These are phyloP conservation scores for Trissolcus brochymenae DNA, from an alignment of 2,888 invertebrate species.

Conservation along the genomic window DNA sequence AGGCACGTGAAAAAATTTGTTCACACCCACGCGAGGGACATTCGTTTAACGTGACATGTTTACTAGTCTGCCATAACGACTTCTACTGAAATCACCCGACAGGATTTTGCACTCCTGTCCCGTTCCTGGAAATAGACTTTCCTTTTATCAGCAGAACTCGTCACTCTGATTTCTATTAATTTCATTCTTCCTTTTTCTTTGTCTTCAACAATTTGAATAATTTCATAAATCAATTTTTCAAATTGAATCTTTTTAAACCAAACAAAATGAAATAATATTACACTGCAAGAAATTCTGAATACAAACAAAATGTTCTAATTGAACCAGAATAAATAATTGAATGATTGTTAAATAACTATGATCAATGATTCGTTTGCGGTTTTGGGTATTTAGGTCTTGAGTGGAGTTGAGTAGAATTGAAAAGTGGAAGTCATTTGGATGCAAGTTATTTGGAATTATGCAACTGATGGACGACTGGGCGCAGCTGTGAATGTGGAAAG, in stretches of 20 bases:
- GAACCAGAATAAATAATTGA: too few species aligned
- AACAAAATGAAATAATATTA: too few species aligned
- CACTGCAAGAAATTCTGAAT: too few species aligned
- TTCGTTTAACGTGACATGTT: constrained; percentile 24
- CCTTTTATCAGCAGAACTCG: constrained; percentile 1
- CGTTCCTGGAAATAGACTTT: constrained; percentile 15
- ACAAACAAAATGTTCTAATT: too few species aligned
- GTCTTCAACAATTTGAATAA: neutral
- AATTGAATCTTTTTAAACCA: too few species aligned
- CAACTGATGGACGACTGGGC: constrained; percentile 36
- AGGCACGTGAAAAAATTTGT: constrained; percentile 25
- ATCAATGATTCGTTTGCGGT: too few species aligned
- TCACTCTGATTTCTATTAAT: constrained; percentile 1
- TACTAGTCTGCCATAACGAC: constrained; percentile 6
- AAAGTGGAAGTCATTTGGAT: neutral
- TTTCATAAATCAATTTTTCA: too few species aligned
- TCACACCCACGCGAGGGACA: constrained; percentile 27
- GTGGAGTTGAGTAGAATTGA: too few species aligned
- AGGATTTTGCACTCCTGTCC: constrained; percentile 5
- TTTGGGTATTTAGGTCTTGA: too few species aligned
- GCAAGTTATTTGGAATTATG: constrained; percentile 28
- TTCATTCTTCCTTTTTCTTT: constrained; percentile 2
- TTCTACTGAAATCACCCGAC: constrained; percentile 12
- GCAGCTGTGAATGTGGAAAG: constrained; percentile 48
- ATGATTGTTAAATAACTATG: too few species aligned